Percentiles rank a stretch among this genome's conserved stretches.
These are phyloP conservation scores for Brachionus sp. DNA, from an alignment of 1,140 invertebrate species.

Conservation along the genomic window DNA sequence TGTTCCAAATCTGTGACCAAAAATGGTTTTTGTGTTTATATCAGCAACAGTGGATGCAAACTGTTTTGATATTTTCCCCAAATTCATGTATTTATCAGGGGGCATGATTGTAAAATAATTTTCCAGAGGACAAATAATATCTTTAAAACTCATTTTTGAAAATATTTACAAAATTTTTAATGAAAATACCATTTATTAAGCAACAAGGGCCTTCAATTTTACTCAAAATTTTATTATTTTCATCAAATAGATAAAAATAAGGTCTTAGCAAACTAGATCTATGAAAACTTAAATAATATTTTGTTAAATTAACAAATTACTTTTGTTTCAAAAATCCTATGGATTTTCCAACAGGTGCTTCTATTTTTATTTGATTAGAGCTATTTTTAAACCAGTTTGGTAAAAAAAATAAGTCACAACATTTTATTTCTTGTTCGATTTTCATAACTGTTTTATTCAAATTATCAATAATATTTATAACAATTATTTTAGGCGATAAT, in stretches of 20 bases:
- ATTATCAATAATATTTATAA: neutral
- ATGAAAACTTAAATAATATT: too few species aligned
- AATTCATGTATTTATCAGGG: neutral
- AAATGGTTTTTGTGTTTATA: neutral
- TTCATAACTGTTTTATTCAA: neutral
- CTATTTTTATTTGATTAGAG: neutral
- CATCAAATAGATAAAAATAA: neutral
- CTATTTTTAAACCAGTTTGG: neutral
- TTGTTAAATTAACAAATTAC: too few species aligned
- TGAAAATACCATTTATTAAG: neutral
- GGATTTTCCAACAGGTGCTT: neutral
- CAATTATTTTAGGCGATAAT: neutral
- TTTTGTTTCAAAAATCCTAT: neutral
- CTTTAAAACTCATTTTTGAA: neutral
- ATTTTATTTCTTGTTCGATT: neutral
- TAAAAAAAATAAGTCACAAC: neutral
- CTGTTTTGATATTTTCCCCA: slow-evolving; percentile 11
- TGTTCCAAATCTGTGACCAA: slow-evolving; percentile 2
- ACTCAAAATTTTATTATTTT: neutral
- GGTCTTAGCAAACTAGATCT: neutral
- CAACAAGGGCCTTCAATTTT: slow-evolving; percentile 11
- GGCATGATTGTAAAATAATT: slow-evolving; percentile 30
- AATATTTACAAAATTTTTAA: neutral
- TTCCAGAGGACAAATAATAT: neutral
- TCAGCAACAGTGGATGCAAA: slow-evolving; percentile 12